Base-by-base conservation (phyloP, 2,113 vertebrate genomes). In the Gavia stellata region DNA sequence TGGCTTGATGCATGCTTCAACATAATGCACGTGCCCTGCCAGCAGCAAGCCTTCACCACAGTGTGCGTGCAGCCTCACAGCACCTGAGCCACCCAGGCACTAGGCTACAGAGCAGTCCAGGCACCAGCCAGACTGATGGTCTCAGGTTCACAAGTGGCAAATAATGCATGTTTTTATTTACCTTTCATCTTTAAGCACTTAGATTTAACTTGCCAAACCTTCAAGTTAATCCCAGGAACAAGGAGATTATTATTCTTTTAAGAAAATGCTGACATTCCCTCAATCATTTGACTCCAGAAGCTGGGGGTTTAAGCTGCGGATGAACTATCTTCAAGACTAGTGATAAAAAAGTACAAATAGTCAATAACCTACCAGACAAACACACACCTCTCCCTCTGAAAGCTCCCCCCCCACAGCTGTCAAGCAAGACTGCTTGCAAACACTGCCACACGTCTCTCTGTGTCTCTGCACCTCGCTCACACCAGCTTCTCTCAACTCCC, bases 51-150 rank as follows among this genome's bases (percentile, higher is more conserved):
- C 78, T 72, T 12, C 38, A 40, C 7, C 5, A 1, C 12, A 7
- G 1, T 1, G 0, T 12, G 8, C 9, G 3, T 5, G 14, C 24
- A 23, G 45, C 13, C 53, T 23, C 1, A 0, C 44, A 34, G 52
- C 12, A 17, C 42, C 33, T 5, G 14, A 71, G 47, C 18, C 67
- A 63, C 45, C 14, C 5, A 49, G 49, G 36, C 71, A 70, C 29
- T 1, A 31, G 38, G 25, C 52, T 56, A 29, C 61, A 59, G 24
- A 87, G 59, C 47, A n/a, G 14, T 3, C 59, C 49, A 44, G 17
- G 13, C 19, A 19, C 38, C 25, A 59, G 40, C 10, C 9, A 0
- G 8, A 34, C 4, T 6, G 17, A 53, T 31, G 10, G 8, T 26
- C 45, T 80, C 38, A n/a, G 14, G 24, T 34, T 14, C 50, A 42